Evolutionary conservation across 2,888 invertebrate genomes (phyloP).

Genomic region (Melinopterus prodromus): DNA sequence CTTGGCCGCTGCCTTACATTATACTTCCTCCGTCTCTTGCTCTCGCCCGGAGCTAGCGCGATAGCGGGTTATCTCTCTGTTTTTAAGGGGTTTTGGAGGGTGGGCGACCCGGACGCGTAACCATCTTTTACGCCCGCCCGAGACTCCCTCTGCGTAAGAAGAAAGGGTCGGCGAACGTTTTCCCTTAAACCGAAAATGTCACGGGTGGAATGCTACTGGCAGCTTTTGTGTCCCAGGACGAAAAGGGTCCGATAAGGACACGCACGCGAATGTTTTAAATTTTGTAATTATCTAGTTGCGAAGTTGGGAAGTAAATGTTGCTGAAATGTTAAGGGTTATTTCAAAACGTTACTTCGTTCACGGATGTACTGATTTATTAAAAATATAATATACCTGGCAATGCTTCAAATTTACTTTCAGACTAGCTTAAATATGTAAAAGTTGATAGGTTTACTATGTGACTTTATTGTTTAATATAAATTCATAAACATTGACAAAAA

Average conservation of each 20-base stretch:
- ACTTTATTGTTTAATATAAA: too few species aligned
- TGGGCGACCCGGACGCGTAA: background rate
- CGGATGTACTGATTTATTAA: too few species aligned
- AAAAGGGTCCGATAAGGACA: constrained; percentile 4
- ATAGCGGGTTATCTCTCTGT: background rate
- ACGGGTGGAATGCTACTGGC: background rate
- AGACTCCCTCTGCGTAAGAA: constrained; percentile 4
- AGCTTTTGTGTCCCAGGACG: constrained; percentile 4
- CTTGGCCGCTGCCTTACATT: constrained; percentile 4
- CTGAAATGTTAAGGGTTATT: background rate
- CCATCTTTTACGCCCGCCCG: background rate
- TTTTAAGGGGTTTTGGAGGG: background rate
- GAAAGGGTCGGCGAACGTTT: background rate
- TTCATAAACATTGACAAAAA: too few species aligned
- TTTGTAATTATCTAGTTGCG: background rate
- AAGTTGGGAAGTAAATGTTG: background rate
- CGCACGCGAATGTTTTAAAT: background rate
- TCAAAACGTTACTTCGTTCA: background rate
- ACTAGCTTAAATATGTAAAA: too few species aligned
- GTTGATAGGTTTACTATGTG: too few species aligned
- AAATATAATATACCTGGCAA: too few species aligned
- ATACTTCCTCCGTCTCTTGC: background rate
- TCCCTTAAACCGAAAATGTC: background rate
- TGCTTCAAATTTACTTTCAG: too few species aligned
- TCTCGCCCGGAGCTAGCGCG: background rate